These are phyloP conservation scores for Sapayoa aenigma DNA, from an alignment of 2,113 vertebrate genomes.

Conservation along the genomic window DNA sequence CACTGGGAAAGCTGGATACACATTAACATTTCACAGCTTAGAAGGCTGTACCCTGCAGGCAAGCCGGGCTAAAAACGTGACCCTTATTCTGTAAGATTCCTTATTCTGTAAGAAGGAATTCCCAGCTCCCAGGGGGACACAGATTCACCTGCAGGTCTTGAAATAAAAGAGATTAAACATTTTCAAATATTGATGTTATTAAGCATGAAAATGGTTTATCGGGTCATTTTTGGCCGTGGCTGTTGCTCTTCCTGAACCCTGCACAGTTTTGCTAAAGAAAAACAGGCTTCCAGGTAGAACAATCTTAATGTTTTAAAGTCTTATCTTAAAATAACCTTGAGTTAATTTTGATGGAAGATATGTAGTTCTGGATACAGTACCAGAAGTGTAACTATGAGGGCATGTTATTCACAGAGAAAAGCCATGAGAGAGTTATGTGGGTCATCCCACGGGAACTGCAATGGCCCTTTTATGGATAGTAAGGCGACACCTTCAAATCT, in stretches of 20 bases:
- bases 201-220: neutral
- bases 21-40: constrained; percentile 57
- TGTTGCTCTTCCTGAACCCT: neutral
- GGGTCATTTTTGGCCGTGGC: neutral
- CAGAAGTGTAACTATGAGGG: neutral
- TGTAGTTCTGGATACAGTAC: neutral
- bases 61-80: constrained; percentile 10
- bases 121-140: constrained; percentile 1
- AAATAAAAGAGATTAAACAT: constrained; percentile 14
- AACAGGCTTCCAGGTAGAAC: neutral
- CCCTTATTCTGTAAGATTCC: constrained; percentile 23
- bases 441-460: neutral
- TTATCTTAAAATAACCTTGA: neutral
- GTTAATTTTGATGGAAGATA: neutral
- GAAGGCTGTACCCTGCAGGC: neutral
- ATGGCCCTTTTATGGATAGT: neutral
- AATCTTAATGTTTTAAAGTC: neutral
- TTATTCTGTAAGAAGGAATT: constrained; percentile 28
- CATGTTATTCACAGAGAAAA: neutral
- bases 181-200: constrained; percentile 10
- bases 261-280: neutral
- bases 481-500: neutral
- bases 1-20: constrained; percentile 14
- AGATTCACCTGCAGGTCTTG: constrained; percentile 25
- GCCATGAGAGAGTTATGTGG: neutral